Evolutionary conservation across 2,888 invertebrate genomes (phyloP).

Genomic region (Subacronicta megacephala): DNA sequence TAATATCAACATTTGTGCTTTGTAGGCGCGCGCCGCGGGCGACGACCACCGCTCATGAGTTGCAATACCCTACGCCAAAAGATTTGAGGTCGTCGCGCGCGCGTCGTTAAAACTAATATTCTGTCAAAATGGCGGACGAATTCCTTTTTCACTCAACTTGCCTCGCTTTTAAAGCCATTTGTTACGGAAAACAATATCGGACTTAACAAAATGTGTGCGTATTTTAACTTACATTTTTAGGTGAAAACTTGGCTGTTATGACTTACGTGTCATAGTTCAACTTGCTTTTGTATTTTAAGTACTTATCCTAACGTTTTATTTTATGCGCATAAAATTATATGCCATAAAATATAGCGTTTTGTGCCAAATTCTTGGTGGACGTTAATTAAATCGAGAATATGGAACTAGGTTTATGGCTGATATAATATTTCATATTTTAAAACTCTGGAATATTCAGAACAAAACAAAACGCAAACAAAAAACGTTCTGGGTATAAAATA

Average conservation of each 20-base stretch:
- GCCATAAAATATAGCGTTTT: conserved; percentile 21
- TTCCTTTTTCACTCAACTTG: conserved; percentile 44
- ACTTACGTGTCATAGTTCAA: conserved; percentile 20
- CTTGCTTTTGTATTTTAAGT: conserved; percentile 27
- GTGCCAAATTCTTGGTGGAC: conserved; percentile 27
- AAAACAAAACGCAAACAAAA: no score
- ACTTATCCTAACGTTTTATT: conserved; percentile 17
- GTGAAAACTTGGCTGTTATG: conserved; percentile 22
- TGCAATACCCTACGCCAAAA: conserved; percentile 17
- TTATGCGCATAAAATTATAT: conserved; percentile 29
- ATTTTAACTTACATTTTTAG: conserved; percentile 29
- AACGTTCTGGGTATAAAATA: no score
- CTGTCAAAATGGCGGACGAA: conserved; percentile 22
- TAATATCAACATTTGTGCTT: conserved; percentile 6
- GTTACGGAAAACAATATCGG: conserved; percentile 44
- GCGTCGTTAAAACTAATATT: conserved; percentile 50
- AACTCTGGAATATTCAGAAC: background rate
- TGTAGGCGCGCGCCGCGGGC: conserved; percentile 11
- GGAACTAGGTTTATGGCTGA: conserved; percentile 28
- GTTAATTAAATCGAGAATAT: conserved; percentile 22
- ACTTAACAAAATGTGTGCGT: conserved; percentile 36
- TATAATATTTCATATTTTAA: background rate
- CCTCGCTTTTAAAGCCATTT: conserved; percentile 27
- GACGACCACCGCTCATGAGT: conserved; percentile 6
- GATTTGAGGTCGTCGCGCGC: conserved; percentile 29